These are phyloP conservation scores for Phylloscopus trochiloides DNA, from an alignment of 2,113 vertebrate species.

Conservation along the genomic window DNA sequence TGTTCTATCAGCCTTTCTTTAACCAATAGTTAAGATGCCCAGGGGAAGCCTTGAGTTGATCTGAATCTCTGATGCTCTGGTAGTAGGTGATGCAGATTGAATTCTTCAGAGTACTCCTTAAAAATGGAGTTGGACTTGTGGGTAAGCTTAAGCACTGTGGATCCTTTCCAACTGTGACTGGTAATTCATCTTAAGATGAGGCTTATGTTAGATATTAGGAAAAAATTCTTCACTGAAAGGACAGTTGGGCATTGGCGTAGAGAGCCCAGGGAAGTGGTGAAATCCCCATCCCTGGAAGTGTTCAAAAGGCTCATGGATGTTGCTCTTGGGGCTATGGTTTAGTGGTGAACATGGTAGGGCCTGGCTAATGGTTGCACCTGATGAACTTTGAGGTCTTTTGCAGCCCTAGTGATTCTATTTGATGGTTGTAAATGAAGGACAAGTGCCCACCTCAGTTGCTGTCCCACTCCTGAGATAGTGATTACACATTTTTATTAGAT, in stretches of 20 bases:
- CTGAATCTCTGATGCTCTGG: neutral
- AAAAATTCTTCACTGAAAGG: neutral
- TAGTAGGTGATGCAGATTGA: neutral
- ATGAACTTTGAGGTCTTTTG: neutral
- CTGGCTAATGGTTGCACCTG: neutral
- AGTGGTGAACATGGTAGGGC: neutral
- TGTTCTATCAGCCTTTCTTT: neutral
- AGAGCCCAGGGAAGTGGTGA: neutral
- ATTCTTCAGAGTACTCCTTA: neutral
- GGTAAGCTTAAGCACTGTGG: neutral
- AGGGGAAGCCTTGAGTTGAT: neutral
- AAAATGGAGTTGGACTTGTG: neutral
- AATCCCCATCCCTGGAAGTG: rapidly evolving
- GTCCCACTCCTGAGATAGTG: neutral
- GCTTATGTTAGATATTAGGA: neutral
- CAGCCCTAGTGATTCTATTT: neutral
- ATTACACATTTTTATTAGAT: neutral
- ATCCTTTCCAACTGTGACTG: neutral
- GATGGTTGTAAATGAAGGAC: neutral
- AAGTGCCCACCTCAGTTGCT: neutral
- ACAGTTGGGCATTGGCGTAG: neutral
- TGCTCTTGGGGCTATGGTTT: neutral
- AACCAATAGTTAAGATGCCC: neutral
- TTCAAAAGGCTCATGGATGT: neutral
- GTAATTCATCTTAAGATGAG: neutral